Base-by-base conservation (phyloP, 2,113 vertebrate species). In the Thamnophis sirtalis region DNA sequence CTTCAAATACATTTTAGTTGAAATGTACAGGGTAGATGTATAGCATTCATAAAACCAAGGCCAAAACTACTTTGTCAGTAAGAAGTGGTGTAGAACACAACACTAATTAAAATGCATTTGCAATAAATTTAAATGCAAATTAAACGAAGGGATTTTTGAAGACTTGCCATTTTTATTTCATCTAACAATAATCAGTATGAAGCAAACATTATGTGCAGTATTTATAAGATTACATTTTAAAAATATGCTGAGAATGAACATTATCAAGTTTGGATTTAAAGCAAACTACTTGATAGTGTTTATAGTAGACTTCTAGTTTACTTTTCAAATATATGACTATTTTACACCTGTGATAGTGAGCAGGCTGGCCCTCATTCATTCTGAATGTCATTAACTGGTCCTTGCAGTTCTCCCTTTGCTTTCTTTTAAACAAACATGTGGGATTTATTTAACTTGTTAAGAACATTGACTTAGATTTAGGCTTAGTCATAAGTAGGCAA, bases 71-170 rank as follows among this genome's bases (percentile, higher is more conserved):
- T 93, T 90, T 84, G 49, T 95, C 93, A 93, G 89, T 92, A 95
- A 94, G 90, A 53, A 94, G 92, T 24, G 89, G 95, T 87, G 51
- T 93, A 73, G 89, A 95, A 93, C 43, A 68, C 63, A 95, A 94
- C 91, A 92, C 51, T 96, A 96, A 97, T 96, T 95, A 96, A 96
- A 96, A 95, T 93, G 51, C 49, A 92, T 96, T 96, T 95, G 15
- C 55, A 89, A 96, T 91, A 90, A 94, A 89, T 95, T 94, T 94
- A 97, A 94, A 95, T 85, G 73, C 87, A 96, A 96, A 94, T 94
- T 94, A 96, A 95, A 84, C 15, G 2, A 91, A 50, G 94, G 80
- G 4, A 91, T 95, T 97, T 95, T 93, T 96, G 95, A 91, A 92
- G 92, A 93, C 91, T 95, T 90, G 84, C 56, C 48, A 50, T 87